A percentile compares a stretch with the other conserved stretches of the same genome.
Evolutionary conservation across 2,113 vertebrate genomes (phyloP).

Genomic region (Leptocoma aspasia): DNA sequence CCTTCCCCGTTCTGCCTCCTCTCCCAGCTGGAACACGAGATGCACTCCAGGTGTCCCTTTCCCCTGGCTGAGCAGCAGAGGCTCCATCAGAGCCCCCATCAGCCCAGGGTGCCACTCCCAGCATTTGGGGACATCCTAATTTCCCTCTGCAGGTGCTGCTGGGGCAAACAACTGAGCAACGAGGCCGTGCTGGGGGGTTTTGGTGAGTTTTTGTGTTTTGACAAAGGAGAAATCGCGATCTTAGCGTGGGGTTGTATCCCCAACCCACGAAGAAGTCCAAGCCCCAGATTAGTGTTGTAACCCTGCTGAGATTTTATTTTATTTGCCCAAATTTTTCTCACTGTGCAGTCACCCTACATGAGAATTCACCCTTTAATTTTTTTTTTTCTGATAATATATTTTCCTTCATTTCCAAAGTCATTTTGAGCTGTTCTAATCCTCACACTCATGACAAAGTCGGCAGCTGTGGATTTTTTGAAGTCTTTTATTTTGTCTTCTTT

Average conservation of each 20-base stretch:
- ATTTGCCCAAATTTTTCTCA: not conserved
- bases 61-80: not conserved
- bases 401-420: not conserved
- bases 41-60: not conserved
- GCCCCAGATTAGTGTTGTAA: not conserved
- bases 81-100: not conserved
- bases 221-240: not conserved
- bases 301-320: not conserved
- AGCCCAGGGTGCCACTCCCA: accelerated
- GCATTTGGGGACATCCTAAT: not conserved
- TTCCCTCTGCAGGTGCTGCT: not conserved
- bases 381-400: not conserved
- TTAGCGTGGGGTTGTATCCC: accelerated
- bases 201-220: not conserved
- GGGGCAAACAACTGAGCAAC: not conserved
- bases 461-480: not conserved
- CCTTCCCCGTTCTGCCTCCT: not conserved
- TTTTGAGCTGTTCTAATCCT: not conserved
- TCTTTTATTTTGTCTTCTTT: not conserved
- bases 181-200: not conserved
- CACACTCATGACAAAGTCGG: not conserved
- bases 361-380: not conserved
- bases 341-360: not conserved
- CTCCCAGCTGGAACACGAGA: not conserved
- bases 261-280: not conserved